Base-by-base conservation (phyloP, 2,888 invertebrate genomes). In the Diplazon laetatorius region DNA sequence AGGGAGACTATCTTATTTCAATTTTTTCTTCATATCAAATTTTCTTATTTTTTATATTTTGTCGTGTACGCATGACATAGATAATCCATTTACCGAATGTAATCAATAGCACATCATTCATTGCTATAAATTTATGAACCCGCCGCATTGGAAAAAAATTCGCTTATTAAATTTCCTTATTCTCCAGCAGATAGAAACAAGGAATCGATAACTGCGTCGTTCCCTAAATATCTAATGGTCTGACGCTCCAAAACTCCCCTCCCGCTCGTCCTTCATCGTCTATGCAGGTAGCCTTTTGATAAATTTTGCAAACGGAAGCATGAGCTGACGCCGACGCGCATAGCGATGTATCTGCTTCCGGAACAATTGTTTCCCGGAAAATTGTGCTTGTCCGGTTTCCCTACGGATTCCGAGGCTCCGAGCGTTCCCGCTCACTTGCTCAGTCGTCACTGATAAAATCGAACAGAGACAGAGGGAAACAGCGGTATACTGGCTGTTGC, bases 231-330 rank as follows among this genome's bases (percentile, higher is more conserved):
- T 48, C 48, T 60, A 37, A 46, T 65, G 60, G 46, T 30, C 35
- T 60, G 44, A 18, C 39, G 22, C 20, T 18, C 50, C 18, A n/a
- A 52, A 42, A 57, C 9, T 18, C n/a, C 25, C 66, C 39, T 35
- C 35, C 37, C 48, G 39, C 39, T n/a, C 55, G 10, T 30, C 37
- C 35, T 48, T 60, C 20, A 30, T 68, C 48, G 63, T 44, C 50
- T 60, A 18, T 52, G 42, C 52, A 59, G 60, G 37, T 50, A 25
- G 48, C 59, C 22, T 69, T 63, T 68, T 68, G 71, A 69, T 84
- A 83, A 84, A 86, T 86, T 85, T 85, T 82, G 81, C 82, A 84
- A 78, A 80, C 84, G 85, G 84, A 85, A 84, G 84, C 78, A 77
- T 82, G 80, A 81, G 78, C 81, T 81, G 77, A 80, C 84, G 84